phyloP scores from a whole-genome alignment of 2,888 invertebrate species.

The Alloplasta piceator region DNA sequence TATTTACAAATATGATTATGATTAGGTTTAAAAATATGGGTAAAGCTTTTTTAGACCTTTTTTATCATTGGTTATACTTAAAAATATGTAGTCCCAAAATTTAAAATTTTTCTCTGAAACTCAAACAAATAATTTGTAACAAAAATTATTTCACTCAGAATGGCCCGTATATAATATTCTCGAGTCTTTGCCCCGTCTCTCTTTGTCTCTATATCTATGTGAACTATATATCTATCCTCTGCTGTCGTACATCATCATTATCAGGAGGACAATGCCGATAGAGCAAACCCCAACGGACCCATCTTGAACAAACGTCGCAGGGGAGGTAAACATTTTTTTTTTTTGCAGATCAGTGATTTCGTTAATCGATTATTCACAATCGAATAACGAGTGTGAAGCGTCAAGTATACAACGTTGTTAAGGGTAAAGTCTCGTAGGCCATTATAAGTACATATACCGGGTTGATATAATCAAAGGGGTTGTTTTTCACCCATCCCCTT shows the following conservation, averaged over 20 bases:
- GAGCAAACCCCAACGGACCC: conserved; percentile 27
- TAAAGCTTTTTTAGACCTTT: too few relatives aligned
- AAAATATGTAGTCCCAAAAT: too few relatives aligned
- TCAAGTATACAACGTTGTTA: conserved; percentile 13
- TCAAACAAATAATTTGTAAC: too few relatives aligned
- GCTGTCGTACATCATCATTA: conserved; percentile 64
- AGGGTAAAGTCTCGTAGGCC: too few relatives aligned
- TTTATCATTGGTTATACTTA: too few relatives aligned
- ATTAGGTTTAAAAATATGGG: too few relatives aligned
- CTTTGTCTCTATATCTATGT: too few relatives aligned
- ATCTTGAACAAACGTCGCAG: conserved; percentile 62
- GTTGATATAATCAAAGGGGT: conserved; percentile 20
- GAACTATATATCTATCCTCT: conserved; percentile 12
- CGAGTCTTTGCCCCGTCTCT: too few relatives aligned
- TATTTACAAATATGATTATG: too few relatives aligned
- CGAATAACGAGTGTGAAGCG: conserved; percentile 59
- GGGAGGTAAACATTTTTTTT: conserved; percentile 56
- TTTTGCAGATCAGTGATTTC: conserved; percentile 68
- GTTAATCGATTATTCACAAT: conserved; percentile 69
- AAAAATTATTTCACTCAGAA: too few relatives aligned
- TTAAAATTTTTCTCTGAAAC: too few relatives aligned
- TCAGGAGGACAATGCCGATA: conserved; percentile 57
- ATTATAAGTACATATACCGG: background rate
- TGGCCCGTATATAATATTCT: too few relatives aligned
- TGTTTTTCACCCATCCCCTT: conserved; percentile 48